Conservation (phyloP, 1,140 invertebrate species). For the Lordiphosa mommai region DNA sequence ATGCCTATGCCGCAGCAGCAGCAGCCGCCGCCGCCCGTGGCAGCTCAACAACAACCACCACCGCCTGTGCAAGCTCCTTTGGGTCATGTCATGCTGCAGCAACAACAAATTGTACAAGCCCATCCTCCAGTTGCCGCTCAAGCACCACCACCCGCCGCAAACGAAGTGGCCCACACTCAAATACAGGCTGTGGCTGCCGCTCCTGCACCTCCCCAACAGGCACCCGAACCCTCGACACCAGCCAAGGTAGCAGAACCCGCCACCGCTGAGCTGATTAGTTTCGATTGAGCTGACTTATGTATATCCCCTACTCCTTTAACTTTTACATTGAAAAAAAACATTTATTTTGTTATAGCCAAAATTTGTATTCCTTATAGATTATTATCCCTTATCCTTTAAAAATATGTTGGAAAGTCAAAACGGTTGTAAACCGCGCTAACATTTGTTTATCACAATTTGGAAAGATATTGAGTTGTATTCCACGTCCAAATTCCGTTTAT, state of each 20-base stretch:
- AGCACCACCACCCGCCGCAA: conserved; percentile 68
- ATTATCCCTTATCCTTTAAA: too few species aligned
- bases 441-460: too few species aligned
- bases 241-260: conserved; percentile 80
- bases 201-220: conserved; percentile 79
- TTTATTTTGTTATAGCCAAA: too few species aligned
- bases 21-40: conserved; percentile 12
- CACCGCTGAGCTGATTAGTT: conserved; percentile 86
- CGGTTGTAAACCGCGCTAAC: too few species aligned
- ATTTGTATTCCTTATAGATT: too few species aligned
- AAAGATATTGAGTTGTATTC: too few species aligned
- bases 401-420: too few species aligned
- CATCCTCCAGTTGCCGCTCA: conserved; percentile 68
- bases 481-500: too few species aligned
- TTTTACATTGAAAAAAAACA: too few species aligned
- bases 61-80: conserved; percentile 47
- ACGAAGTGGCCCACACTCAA: conserved; percentile 40
- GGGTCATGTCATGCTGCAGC: conserved; percentile 79
- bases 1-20: conserved; percentile 27
- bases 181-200: conserved; percentile 59
- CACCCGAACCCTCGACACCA: conserved; percentile 53
- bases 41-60: conserved; percentile 3
- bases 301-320: neutral
- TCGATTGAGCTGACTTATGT: conserved; percentile 82
- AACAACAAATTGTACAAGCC: conserved; percentile 64